Base-by-base conservation (phyloP, 2,888 invertebrate genomes). In the Drosophila gaucha region DNA sequence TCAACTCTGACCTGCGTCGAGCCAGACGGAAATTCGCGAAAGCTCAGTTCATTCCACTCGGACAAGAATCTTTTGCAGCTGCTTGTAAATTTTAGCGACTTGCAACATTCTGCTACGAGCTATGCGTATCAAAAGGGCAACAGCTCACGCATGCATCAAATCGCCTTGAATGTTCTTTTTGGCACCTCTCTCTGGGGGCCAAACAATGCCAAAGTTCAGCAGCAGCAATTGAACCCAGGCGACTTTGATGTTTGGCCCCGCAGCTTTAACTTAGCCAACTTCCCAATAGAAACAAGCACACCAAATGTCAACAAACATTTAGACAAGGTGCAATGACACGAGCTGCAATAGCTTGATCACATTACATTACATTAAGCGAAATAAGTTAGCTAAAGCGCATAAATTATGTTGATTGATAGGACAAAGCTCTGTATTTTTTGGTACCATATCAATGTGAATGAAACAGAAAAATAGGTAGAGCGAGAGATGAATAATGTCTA, bases 1-100 rank as follows among this genome's bases (percentile, higher is more conserved):
- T 86, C 75, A 86, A 84, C 86, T 83, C 85, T 84, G 86, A 86
- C 75, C 86, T 64, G 39, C 60, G 47, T 1, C 1, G 10, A 26
- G 60, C 49, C 74, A 67, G 68, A 83, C 67, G 84, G 72, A 86
- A 77, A 68, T 60, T 70, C 58, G 20, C 39, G 36, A 24, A 8
- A 10, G 33, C 4, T 26, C 49, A 41, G 86, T 80, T 82, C 86
- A 78, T 86, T 80, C 73, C 62, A 54, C 74, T 62, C 49, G 82
- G 58, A 85, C 56, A 60, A 67, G 43, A 62, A 66, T 58, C 63
- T 65, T 30, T 64, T 52, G 63, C 78, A 85, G 67, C 62, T 78
- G 82, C 38, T 52, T 41, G 46, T 52, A 59, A 66, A 65, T 65
- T 66, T 35, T 24, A 3, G 10, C 38, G 24, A 8, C 35, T 57